phyloP scores from a whole-genome alignment of 2,888 invertebrate genomes.

The Rhorus exstirpatorius region DNA sequence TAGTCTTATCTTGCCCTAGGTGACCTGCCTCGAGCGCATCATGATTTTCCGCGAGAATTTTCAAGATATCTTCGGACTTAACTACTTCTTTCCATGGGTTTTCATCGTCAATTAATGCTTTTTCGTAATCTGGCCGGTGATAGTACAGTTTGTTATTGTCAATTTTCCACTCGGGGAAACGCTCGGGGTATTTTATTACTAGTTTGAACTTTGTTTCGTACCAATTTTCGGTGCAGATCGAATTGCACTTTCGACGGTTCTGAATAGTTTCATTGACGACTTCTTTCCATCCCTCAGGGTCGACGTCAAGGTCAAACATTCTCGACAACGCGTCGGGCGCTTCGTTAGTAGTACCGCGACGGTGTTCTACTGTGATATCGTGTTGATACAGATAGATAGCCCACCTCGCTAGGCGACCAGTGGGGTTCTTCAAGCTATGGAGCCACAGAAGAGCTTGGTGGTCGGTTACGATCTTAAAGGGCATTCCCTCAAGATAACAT shows the following conservation, averaged over 20 bases:
- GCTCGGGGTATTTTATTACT: slow-evolving; percentile 6
- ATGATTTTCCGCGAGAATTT: slow-evolving; percentile 59
- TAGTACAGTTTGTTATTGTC: slow-evolving; percentile 42
- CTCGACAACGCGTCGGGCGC: slow-evolving; percentile 49
- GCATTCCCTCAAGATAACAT: slow-evolving; percentile 48
- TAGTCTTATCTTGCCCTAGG: slow-evolving; percentile 62
- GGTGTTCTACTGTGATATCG: slow-evolving; percentile 32
- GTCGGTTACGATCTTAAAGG: slow-evolving; percentile 54
- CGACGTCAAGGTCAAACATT: slow-evolving; percentile 47
- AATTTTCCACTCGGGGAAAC: slow-evolving; percentile 60
- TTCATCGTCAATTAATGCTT: slow-evolving; percentile 21
- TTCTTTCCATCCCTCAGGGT: slow-evolving; percentile 45
- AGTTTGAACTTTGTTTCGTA: slow-evolving; percentile 21
- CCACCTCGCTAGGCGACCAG: slow-evolving; percentile 64
- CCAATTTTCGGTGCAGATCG: slow-evolving; percentile 14
- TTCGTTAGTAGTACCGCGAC: slow-evolving; percentile 45
- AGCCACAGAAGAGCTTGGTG: slow-evolving; percentile 68
- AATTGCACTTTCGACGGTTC: not conserved
- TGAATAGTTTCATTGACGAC: slow-evolving; percentile 27
- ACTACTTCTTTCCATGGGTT: slow-evolving; percentile 30
- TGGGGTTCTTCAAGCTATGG: slow-evolving; percentile 35
- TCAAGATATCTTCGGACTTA: not conserved
- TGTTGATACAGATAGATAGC: slow-evolving; percentile 53
- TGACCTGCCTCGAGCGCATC: slow-evolving; percentile 50
- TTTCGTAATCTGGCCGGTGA: slow-evolving; percentile 19